Conservation (phyloP, 2,113 vertebrate species). For the Seriola quinqueradiata region DNA sequence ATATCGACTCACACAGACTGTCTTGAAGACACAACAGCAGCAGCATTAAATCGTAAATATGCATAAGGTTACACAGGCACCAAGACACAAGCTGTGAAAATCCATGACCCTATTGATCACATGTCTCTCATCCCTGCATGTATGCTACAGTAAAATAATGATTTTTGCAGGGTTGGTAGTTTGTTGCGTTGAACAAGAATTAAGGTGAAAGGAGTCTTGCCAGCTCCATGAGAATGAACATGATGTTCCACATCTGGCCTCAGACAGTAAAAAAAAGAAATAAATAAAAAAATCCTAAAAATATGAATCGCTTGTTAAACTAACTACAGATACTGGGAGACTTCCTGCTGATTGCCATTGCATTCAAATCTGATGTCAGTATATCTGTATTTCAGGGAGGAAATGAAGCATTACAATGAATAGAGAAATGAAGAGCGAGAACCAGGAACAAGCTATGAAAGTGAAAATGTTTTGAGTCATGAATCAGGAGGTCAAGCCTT, state of each 20-base stretch:
- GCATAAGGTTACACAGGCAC: neutral
- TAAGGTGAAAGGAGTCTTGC: neutral
- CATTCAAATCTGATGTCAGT: no score
- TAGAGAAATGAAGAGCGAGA: no score
- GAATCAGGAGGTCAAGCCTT: neutral
- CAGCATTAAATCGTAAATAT: neutral
- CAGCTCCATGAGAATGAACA: neutral
- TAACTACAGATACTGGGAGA: no score
- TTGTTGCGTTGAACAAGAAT: neutral
- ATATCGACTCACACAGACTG: neutral
- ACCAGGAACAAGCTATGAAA: neutral
- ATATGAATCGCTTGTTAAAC: no score
- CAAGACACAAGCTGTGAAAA: neutral
- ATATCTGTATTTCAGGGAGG: no score
- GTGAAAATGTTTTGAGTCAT: neutral
- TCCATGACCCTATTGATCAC: neutral
- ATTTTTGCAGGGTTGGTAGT: neutral
- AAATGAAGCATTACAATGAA: no score
- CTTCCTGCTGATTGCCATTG: no score
- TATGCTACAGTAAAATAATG: neutral
- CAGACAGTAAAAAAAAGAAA: neutral
- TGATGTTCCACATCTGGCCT: neutral
- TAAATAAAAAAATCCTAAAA: no score
- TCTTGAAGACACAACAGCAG: neutral
- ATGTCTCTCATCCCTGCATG: neutral